phyloP scores from a whole-genome alignment of 2,797 vertebrate genomes.

The Mastacembelus armatus region DNA sequence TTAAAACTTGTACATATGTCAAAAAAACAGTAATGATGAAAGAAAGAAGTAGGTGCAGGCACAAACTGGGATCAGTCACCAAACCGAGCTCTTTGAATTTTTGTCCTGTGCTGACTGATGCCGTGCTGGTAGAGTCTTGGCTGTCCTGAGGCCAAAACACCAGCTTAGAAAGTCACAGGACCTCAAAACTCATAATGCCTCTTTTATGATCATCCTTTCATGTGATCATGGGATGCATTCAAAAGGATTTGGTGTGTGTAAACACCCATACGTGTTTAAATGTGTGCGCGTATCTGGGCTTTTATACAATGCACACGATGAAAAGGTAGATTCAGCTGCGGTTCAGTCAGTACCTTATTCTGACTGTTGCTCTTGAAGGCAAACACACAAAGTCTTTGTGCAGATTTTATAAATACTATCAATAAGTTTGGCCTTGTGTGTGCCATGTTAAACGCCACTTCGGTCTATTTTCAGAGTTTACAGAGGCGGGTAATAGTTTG shows the following conservation, averaged over 20 bases:
- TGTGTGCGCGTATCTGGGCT: not conserved
- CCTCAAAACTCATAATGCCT: slow-evolving; percentile 64
- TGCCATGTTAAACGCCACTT: slow-evolving; percentile 6
- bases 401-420: slow-evolving; percentile 8
- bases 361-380: not conserved
- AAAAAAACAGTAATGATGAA: not conserved
- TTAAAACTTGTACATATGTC: not conserved
- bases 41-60: slow-evolving; percentile 5
- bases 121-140: slow-evolving; percentile 1
- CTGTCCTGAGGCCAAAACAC: slow-evolving; percentile 50
- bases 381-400: slow-evolving; percentile 15
- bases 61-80: not conserved
- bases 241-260: slow-evolving; percentile 27
- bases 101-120: slow-evolving; percentile 16
- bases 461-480: slow-evolving; percentile 12
- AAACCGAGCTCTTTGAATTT: not conserved
- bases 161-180: slow-evolving; percentile 75
- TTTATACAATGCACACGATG: not conserved
- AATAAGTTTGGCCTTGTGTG: slow-evolving; percentile 16
- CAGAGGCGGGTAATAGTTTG: slow-evolving; percentile 2
- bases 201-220: slow-evolving; percentile 67
- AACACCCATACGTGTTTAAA: too few species aligned
- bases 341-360: not conserved
- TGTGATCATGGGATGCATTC: slow-evolving; percentile 66
- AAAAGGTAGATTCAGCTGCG: slow-evolving; percentile 1